Evolutionary conservation across 1,140 invertebrate species (phyloP), one percentile per base, ranked within the genome.

Genomic region (Subanguina moxae): DNA sequence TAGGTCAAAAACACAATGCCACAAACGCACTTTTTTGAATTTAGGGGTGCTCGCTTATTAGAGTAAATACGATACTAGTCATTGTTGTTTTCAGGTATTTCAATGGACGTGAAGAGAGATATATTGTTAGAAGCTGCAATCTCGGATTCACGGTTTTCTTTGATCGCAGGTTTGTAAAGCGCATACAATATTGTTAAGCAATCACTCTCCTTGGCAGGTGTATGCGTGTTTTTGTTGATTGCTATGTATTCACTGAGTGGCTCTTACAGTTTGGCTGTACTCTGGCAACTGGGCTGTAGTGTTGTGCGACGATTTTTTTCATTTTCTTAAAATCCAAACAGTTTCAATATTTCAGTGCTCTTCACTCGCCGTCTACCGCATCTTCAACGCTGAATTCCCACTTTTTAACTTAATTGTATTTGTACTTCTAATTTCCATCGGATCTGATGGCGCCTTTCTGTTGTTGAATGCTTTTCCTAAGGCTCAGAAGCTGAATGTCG

Each of bases 381-480:
- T 69, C 7, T 80, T 80, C 56, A 78, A 65, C 13, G 42, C 61
- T 19, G 81, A 83, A 23, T 81, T 82, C 63, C 80, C 80, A 19
- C 68, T 82, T 19, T 71, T 82, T 1, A 82, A 82, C 65, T 66
- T 82, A 21, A 81, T 82, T 28, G 72, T 76, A 1, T 80, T 82
- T 43, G 80, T 82, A 27, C 68, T 82, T 42, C 48, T 82, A 8
- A 74, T 82, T 52, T 74, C 80, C 1, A 74, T 82, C 21, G 80
- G 80, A 7, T 76, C 78, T 8, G 80, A 82, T 57, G 80, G 82
- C 19, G 81, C 80, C 0, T 82, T 82, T 43, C 64, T 82, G 19
- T 57, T 82, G 9, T 66, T 74, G 23, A 70, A 68, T 25, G 61
- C 67, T 1, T 82, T 82, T 25, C 80, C 80, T 0, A 45, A 65